Base-by-base conservation (phyloP, 2,797 vertebrate genomes). In the Miichthys miiuy region DNA sequence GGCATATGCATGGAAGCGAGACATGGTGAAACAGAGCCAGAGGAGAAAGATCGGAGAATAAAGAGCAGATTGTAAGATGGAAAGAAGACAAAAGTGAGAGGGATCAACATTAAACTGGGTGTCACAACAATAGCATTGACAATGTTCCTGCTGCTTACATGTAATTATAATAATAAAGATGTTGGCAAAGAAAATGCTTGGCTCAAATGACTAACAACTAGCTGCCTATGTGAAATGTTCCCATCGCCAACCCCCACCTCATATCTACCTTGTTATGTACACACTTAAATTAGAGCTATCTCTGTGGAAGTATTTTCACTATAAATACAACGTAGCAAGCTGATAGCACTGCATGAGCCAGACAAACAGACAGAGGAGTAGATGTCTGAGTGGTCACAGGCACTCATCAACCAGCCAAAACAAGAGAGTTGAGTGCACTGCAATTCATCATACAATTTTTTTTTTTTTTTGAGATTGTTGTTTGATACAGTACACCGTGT, bases 271-370 rank as follows among this genome's bases (percentile, higher is more conserved):
- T 88, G 82, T 81, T 85, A 62, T 84, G 81, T 80, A 77, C 65
- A 46, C 54, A 78, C 86, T 85, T 88, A 87, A 91, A 84, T 88
- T 92, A 91, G 83, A 85, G 68, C 65, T 68, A 83, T 87, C 60
- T 62, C 73, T 75, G 60, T 58, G 77, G 54, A 84, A 71, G 66
- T 72, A 69, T 89, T 83, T 77, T 77, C 79, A 42, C 85, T 88
- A 89, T 90, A 90, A 91, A 91, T 92, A 91, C 48, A 17, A 41
- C 16, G 66, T 20, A 65, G 83, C 67, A 79, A 86, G 81, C 65
- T 83, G 84, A 89, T 81, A 90, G 73, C 21, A 34, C n/a, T 44
- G 67, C 54, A 71, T 20, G 30, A 69, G 65, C 20, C 50, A 80
- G 61, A 77, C 73, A 79, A 18, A 75, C 77, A 87, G 67, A 65